Evolutionary conservation across 2,888 invertebrate species (phyloP), one percentile per base, ranked within the genome.

Genomic region (Bedellia somnulentella): DNA sequence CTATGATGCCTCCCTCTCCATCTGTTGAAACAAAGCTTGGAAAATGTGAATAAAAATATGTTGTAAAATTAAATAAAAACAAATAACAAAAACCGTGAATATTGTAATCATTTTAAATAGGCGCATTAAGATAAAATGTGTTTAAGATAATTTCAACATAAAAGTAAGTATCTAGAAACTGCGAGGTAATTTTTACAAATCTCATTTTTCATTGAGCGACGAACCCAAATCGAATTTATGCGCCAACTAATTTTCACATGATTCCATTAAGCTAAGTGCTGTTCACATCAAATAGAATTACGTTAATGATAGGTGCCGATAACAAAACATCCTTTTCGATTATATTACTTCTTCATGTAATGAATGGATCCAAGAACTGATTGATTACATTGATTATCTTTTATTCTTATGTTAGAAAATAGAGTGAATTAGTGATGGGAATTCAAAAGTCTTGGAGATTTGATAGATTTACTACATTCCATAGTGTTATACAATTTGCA

Each of bases 201-300:
- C n/a, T n/a, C n/a, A 25, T 25, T 4, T 13, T 8, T 9, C 5
- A 8, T 8, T 26, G 9, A 13, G n/a, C 10, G 5, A 8, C 9
- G 10, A 15, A 15, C 14, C 10, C n/a, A 15, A 26, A 26, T 26
- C 14, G 15, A 26, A 21, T 3, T n/a, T 10, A 26, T 10, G 15
- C 15, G 6, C 13, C 5, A 26, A 15, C 26, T 26, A 13, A 14
- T 26, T 26, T 26, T 14, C 15, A 15, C 14, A n/a, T 13, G 8
- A n/a, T 5, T 13, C 26, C 26, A 26, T 26, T 26, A 26, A 13
- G 14, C 10, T 9, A 26, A 26, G 26, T 26, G 26, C 26, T 26
- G 15, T 15, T 26, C 26, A 13, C 5, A 15, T 15, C 9, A 15
- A 15, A n/a, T 10, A n/a, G 5, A n/a, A 26, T 9, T 8, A 15